Percentiles rank a stretch among this genome's conserved stretches.
These are phyloP conservation scores for Conger conger DNA, from an alignment of 2,113 vertebrate species.

Conservation along the genomic window DNA sequence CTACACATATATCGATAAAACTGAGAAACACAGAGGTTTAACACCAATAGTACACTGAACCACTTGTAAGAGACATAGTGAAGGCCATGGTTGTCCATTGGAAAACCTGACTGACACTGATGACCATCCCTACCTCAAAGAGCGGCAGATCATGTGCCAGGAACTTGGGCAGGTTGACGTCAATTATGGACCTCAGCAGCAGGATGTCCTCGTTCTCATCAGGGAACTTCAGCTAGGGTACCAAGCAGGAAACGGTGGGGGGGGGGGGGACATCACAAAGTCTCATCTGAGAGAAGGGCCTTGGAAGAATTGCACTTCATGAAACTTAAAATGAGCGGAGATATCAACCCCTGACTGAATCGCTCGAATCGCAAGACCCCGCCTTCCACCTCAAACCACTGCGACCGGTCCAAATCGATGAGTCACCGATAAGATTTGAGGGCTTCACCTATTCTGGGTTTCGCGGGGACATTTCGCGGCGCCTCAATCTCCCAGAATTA, in stretches of 20 bases:
- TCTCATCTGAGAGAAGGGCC: not conserved
- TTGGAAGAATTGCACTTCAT: not conserved
- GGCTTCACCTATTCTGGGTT: not conserved
- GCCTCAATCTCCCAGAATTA: not conserved
- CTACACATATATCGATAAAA: too few species aligned
- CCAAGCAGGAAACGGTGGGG: conserved; percentile 42
- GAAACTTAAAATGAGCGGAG: not conserved
- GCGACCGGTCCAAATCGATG: too few species aligned
- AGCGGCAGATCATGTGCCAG: conserved; percentile 86
- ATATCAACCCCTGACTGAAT: not conserved
- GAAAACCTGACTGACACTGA: not conserved
- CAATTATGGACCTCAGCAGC: conserved; percentile 85
- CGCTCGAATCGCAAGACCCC: not conserved
- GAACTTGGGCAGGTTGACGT: conserved; percentile 90
- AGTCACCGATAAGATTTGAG: not conserved
- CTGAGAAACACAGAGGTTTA: too few species aligned
- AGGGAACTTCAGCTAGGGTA: conserved; percentile 77
- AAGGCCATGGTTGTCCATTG: not conserved
- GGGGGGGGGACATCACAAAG: conserved; percentile 3
- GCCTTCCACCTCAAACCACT: too few species aligned
- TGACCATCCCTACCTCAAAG: conserved; percentile 77
- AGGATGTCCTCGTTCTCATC: conserved; percentile 86
- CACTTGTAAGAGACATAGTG: not conserved
- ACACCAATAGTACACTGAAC: too few species aligned
- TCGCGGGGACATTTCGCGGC: not conserved